phyloP scores from a whole-genome alignment of 2,888 invertebrate species.

The Macrosiphum euphorbiae region DNA sequence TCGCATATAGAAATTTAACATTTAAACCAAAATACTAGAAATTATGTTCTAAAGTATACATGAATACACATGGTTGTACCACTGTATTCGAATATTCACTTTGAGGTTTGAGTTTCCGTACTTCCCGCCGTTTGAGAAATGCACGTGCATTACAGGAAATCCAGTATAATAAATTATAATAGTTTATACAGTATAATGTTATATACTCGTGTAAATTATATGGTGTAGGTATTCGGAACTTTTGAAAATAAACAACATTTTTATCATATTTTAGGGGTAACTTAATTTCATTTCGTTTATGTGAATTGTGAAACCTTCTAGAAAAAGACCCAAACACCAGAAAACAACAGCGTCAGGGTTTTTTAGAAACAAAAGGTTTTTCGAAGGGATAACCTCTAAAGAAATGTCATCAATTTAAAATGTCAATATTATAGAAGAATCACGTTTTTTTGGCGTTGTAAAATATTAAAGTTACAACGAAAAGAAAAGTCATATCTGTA shows the following conservation, averaged over 20 bases:
- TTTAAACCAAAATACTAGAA: background rate
- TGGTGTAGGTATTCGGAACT: conserved; percentile 1
- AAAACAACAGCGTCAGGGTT: background rate
- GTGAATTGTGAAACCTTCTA: background rate
- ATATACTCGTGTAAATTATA: background rate
- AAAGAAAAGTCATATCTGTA: background rate
- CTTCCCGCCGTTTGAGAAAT: background rate
- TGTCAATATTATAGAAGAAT: background rate
- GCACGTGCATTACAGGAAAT: background rate
- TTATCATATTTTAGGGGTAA: background rate
- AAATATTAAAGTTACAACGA: background rate
- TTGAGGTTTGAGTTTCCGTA: background rate
- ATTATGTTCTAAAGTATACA: background rate
- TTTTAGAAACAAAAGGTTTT: conserved; percentile 22
- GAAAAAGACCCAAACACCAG: background rate
- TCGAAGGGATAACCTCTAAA: background rate
- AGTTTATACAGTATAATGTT: background rate
- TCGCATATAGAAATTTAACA: background rate
- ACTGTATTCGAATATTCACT: background rate
- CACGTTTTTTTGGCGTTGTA: background rate
- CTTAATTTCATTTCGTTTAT: conserved; percentile 2
- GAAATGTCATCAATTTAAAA: background rate
- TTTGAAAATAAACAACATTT: conserved; percentile 1
- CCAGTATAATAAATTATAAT: background rate
- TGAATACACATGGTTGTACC: background rate